Base-by-base conservation (phyloP, 2,113 vertebrate genomes). In the Kryptolebias marmoratus region DNA sequence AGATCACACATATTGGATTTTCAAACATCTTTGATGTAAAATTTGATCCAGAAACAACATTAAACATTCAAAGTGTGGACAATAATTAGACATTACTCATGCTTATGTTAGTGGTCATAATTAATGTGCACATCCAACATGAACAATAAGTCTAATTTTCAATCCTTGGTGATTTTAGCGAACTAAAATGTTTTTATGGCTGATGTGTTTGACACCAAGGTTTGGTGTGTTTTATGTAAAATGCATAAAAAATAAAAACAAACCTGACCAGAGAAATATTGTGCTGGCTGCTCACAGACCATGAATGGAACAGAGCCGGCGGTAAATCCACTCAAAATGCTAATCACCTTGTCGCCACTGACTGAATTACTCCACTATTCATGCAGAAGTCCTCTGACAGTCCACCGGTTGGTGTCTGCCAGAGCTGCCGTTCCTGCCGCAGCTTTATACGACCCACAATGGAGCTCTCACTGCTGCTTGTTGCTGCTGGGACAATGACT, bases 351-450 rank as follows among this genome's bases (percentile, higher is more conserved):
- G 31, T 50, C 16, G 45, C 79, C 65, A 4, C 71, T 10, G 73
- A 79, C 62, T 77, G 81, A 80, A 79, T 74, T 62, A 81, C 70
- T 82, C 76, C 81, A 55, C 64, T 68, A 76, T 75, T 74, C 82
- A 63, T 18, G 45, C 66, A 53, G 55, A 30, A 62, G 45, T 75
- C 54, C 59, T 55, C 11, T 11, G 13, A 73, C 8, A 1, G 76
- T 72, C 79, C 65, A 32, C 3, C 79, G 14, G 64, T 50, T 36
- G 62, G 64, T 59, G n/a, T 81, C 73, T 76, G 69, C 67, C 75
- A n/a, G 63, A 62, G 62, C 68, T 11, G 54, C 71, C 69, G 88
- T 11, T 79, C 83, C 90, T 85, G 78, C 77, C 90, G 39, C 90
- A 5, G 83, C 79, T 79, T 82, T 67, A 62, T 32, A 88, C 87